Percentiles rank a stretch among this genome's conserved stretches.
phyloP scores from a whole-genome alignment of 2,113 vertebrate genomes.

The Phodopus roborovskii region DNA sequence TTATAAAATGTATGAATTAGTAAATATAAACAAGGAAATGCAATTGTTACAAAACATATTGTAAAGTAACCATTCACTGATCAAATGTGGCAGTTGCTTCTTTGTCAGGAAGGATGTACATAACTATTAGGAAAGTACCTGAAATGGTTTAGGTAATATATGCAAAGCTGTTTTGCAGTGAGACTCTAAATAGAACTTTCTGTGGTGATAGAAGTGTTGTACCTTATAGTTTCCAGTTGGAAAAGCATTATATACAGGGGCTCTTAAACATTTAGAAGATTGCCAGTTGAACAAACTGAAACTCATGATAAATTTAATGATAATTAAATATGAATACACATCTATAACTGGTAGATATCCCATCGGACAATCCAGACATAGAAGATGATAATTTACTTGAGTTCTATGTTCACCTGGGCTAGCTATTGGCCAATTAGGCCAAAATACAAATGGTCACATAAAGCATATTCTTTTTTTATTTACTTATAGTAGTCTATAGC shows the following conservation, averaged over 20 bases:
- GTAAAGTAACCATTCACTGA: neutral
- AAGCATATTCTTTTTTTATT: neutral
- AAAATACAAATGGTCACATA: neutral
- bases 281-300: neutral
- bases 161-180: neutral
- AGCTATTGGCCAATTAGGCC: constrained; percentile 2
- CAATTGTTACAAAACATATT: neutral
- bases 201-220: neutral
- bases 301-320: neutral
- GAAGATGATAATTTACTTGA: neutral
- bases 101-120: neutral
- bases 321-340: neutral
- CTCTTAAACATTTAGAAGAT: neutral
- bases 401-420: neutral
- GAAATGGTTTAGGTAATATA: neutral
- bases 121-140: neutral
- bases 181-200: neutral
- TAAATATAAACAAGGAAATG: neutral
- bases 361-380: neutral
- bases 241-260: neutral
- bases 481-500: neutral
- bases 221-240: neutral
- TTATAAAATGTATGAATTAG: constrained; percentile 8
- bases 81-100: neutral
- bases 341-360: neutral